A percentile compares a stretch with the other conserved stretches of the same genome.
phyloP scores from a whole-genome alignment of 2,797 vertebrate species.

The Alca torda region DNA sequence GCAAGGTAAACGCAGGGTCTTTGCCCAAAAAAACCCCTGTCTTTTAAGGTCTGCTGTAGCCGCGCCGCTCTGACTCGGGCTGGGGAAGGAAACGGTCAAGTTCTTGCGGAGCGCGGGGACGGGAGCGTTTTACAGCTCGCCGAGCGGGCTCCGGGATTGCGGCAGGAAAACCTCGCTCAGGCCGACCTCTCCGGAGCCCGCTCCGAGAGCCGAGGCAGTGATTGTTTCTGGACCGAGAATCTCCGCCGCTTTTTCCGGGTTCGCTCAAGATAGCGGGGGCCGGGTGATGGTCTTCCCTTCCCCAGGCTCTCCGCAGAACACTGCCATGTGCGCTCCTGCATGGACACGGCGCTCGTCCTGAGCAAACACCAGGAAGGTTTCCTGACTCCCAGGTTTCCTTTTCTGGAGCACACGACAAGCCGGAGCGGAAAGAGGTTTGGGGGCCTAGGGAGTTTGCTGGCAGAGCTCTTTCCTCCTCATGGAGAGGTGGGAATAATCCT shows the following conservation, averaged over 20 bases:
- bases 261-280: background rate
- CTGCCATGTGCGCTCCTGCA: fast-evolving
- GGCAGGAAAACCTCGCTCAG: background rate
- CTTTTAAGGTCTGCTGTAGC: constrained; percentile 3
- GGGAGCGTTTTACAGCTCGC: background rate
- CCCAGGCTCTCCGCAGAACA: fast-evolving
- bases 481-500: background rate
- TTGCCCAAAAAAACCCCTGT: constrained; percentile 30
- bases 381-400: background rate
- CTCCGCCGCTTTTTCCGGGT: constrained; percentile 1
- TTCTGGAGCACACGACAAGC: background rate
- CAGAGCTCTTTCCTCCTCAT: background rate
- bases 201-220: background rate
- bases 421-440: background rate
- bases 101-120: background rate
- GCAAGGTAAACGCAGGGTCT: background rate
- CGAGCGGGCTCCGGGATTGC: background rate
- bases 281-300: background rate
- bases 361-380: background rate
- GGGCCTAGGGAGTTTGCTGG: background rate
- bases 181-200: background rate
- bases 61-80: background rate
- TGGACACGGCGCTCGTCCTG: fast-evolving
- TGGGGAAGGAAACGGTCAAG: constrained; percentile 57
- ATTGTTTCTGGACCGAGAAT: constrained; percentile 38